Conservation (phyloP, 2,113 vertebrate genomes). For the Centropus unirufus region DNA sequence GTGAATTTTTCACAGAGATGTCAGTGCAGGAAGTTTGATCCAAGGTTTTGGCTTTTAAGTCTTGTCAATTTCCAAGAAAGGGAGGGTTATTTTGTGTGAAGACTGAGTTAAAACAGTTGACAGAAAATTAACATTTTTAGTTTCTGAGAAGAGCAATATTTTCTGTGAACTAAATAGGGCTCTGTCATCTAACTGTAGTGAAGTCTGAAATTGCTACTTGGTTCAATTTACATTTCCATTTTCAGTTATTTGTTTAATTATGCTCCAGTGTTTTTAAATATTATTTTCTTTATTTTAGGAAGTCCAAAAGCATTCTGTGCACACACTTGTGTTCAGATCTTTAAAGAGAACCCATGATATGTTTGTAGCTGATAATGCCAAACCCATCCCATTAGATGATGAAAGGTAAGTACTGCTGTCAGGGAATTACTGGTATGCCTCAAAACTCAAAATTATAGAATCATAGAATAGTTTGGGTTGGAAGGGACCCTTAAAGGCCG, state of each 20-base stretch:
- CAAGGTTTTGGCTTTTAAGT: not conserved
- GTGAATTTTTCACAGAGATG: not conserved
- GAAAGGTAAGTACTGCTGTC: constrained; percentile 79
- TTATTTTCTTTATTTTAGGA: constrained; percentile 76
- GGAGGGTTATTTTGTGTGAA: not conserved
- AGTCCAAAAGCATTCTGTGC: constrained; percentile 97
- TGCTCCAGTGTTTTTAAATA: not conserved
- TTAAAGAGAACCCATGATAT: constrained; percentile 97
- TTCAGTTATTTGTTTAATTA: not conserved
- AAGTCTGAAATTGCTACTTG: not conserved
- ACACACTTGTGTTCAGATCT: constrained; percentile 97
- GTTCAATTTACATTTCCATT: not conserved
- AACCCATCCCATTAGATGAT: constrained; percentile 87
- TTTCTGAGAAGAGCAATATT: not conserved
- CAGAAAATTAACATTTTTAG: not conserved
- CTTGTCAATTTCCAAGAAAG: not conserved
- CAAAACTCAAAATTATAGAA: not conserved
- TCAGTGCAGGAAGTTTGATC: not conserved
- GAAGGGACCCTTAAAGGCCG: too few relatives aligned
- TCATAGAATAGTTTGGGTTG: too few relatives aligned
- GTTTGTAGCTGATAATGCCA: constrained; percentile 97
- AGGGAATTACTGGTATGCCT: not conserved
- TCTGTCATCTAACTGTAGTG: not conserved
- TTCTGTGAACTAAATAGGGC: not conserved
- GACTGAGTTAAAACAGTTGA: not conserved